Evolutionary conservation across 2,888 invertebrate genomes (phyloP).

Genomic region (Ctena decussata): DNA sequence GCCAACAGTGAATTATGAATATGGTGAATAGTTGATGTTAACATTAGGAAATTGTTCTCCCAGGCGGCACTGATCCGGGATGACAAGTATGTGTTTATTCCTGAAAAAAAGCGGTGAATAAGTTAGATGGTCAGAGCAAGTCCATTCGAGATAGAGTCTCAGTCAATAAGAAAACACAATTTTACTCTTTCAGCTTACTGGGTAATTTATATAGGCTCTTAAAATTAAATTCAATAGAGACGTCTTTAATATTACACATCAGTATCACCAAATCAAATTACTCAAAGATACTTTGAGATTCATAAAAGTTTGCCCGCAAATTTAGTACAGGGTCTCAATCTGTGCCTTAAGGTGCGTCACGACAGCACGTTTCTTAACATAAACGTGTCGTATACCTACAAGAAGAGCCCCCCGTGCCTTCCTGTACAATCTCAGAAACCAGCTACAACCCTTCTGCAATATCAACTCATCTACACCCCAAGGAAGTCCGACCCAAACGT

Average conservation of each 20-base stretch:
- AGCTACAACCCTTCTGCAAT: constrained; percentile 16
- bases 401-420: neutral
- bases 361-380: constrained; percentile 29
- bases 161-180: neutral
- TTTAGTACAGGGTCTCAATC: constrained; percentile 15
- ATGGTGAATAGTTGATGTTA: neutral
- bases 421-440: constrained; percentile 21
- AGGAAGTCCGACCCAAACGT: neutral
- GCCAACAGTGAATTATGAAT: constrained; percentile 19
- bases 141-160: neutral
- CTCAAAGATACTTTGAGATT: constrained; percentile 3
- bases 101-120: constrained; percentile 16
- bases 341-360: constrained; percentile 21
- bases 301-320: constrained; percentile 30
- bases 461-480: constrained; percentile 27
- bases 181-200: neutral
- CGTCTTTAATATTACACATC: constrained; percentile 18
- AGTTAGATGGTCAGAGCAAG: neutral
- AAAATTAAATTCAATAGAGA: constrained; percentile 22
- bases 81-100: constrained; percentile 22
- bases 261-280: neutral
- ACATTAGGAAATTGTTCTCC: neutral
- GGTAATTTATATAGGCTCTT: neutral
- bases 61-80: neutral
- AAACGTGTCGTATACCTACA: constrained; percentile 14